Percentiles rank a stretch among this genome's conserved stretches.
Conservation (phyloP, 2,888 invertebrate species). For the Watsonalla cultraria region DNA sequence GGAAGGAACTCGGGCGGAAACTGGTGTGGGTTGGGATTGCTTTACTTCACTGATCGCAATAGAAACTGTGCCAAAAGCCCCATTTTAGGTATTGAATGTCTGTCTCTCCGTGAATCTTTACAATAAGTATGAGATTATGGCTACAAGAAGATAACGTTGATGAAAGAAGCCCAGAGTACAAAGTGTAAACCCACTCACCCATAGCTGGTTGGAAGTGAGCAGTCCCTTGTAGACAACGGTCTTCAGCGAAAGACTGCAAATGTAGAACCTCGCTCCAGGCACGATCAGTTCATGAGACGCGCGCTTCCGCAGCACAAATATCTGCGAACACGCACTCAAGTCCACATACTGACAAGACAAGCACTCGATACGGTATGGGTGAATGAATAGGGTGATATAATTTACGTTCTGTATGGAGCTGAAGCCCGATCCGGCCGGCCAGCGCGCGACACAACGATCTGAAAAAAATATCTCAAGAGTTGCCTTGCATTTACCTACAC, state of each 20-base stretch:
- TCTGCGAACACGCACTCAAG: slow-evolving; percentile 71
- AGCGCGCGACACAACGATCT: slow-evolving; percentile 54
- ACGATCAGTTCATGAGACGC: slow-evolving; percentile 93
- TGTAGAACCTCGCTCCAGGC: slow-evolving; percentile 94
- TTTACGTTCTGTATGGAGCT: slow-evolving; percentile 63
- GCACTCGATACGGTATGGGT: slow-evolving; percentile 15
- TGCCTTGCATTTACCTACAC: slow-evolving; percentile 41
- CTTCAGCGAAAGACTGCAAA: slow-evolving; percentile 94
- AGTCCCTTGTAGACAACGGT: slow-evolving; percentile 99
- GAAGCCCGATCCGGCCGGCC: slow-evolving; percentile 43
- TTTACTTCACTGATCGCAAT: no score
- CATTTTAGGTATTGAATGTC: no score
- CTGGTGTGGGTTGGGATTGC: no score
- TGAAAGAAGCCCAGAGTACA: background rate
- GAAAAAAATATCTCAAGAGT: slow-evolving; percentile 64
- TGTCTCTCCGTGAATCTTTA: no score
- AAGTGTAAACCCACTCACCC: slow-evolving; percentile 64
- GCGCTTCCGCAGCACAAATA: slow-evolving; percentile 95
- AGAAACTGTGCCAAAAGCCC: no score
- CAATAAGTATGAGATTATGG: background rate
- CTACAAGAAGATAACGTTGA: background rate
- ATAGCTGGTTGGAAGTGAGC: slow-evolving; percentile 96
- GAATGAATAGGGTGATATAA: slow-evolving; percentile 32
- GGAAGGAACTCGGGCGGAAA: no score
- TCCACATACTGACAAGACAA: slow-evolving; percentile 4